Evolutionary conservation across 2,797 vertebrate species (phyloP).

Genomic region (Sparidentex hasta): DNA sequence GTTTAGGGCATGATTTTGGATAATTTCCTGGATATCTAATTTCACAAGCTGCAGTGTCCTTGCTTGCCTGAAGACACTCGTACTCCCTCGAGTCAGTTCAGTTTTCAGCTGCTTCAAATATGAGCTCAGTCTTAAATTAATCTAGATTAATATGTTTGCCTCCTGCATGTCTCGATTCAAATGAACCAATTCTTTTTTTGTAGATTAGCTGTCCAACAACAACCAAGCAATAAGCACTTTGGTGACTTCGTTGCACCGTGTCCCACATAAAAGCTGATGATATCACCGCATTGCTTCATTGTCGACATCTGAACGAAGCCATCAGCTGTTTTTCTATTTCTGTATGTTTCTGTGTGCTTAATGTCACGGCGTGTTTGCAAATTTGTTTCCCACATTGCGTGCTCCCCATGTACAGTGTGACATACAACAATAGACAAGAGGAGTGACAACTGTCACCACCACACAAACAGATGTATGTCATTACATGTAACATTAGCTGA

Average conservation of each 20-base stretch:
- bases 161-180: not conserved
- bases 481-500: slow-evolving; percentile 33
- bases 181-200: not conserved
- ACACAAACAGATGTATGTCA: slow-evolving; percentile 34
- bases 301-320: slow-evolving; percentile 26
- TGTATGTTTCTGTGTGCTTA: slow-evolving; percentile 2
- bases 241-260: slow-evolving; percentile 4
- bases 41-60: slow-evolving; percentile 2
- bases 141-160: not conserved
- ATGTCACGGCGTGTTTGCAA: not conserved
- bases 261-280: slow-evolving; percentile 31
- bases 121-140: not conserved
- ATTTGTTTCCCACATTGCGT: not conserved
- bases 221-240: not conserved
- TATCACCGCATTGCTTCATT: slow-evolving; percentile 29
- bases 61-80: not conserved
- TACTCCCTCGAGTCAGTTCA: not conserved
- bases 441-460: slow-evolving; percentile 23
- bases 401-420: not conserved
- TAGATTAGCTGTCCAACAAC: slow-evolving; percentile 7
- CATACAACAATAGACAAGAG: not conserved
- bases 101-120: not conserved
- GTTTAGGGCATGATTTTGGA: not conserved
- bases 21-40: not conserved
- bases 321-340: slow-evolving; percentile 33